phyloP scores from a whole-genome alignment of 2,797 vertebrate genomes.

The Oryzias dopingdopingensis region DNA sequence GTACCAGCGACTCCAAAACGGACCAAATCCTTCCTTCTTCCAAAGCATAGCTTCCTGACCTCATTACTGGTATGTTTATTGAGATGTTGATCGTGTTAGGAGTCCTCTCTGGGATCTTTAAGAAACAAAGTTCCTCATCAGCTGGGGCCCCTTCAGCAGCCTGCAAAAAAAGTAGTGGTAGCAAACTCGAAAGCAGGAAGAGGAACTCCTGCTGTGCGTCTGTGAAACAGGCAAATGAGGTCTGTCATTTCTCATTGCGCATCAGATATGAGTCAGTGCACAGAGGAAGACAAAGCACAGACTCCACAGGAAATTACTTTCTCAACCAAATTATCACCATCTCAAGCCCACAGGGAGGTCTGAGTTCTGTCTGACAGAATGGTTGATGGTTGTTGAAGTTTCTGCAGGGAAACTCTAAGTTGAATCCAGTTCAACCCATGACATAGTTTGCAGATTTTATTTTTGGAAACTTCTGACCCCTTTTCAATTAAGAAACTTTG shows the following conservation, averaged over 20 bases:
- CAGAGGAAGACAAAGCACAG: conserved; percentile 44
- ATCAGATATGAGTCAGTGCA: conserved; percentile 52
- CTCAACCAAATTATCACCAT: conserved; percentile 49
- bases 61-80: no score
- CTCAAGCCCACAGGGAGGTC: conserved; percentile 3
- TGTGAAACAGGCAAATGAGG: conserved; percentile 43
- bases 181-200: conserved; percentile 27
- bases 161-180: conserved; percentile 1
- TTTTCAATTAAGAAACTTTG: conserved; percentile 46
- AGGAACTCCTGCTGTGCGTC: conserved; percentile 31
- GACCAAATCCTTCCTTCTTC: no score
- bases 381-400: conserved; percentile 10
- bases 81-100: no score
- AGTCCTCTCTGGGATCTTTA: no score
- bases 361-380: conserved; percentile 8
- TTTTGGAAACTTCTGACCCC: conserved; percentile 57
- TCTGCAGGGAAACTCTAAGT: background rate
- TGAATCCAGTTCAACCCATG: background rate
- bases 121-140: background rate
- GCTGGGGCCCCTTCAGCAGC: conserved; percentile 5
- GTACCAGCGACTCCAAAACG: no score
- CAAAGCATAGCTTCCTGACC: no score
- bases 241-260: conserved; percentile 40
- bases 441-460: conserved; percentile 30
- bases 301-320: conserved; percentile 51